A percentile compares a stretch with the other conserved stretches of the same genome.
Evolutionary conservation across 2,797 vertebrate genomes (phyloP).

Genomic region (Thamnophis elegans): DNA sequence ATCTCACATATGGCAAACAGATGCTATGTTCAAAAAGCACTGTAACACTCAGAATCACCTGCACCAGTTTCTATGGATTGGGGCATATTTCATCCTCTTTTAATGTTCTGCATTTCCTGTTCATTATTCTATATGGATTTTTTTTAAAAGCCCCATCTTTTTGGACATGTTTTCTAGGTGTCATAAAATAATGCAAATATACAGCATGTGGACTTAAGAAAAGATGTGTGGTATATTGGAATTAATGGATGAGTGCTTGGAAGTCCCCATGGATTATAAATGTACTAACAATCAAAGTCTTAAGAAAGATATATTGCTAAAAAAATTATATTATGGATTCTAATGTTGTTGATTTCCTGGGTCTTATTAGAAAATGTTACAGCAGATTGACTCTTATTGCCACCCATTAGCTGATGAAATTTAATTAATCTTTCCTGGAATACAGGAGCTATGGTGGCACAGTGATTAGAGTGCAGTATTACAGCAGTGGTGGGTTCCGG

Average conservation of each 20-base stretch:
- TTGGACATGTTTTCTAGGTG: slow-evolving; percentile 13
- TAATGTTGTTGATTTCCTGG: not conserved
- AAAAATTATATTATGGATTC: not conserved
- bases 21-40: not conserved
- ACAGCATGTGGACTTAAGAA: not conserved
- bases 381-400: not conserved
- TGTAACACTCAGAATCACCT: not conserved
- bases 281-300: not conserved
- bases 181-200: not conserved
- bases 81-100: not conserved
- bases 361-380: not conserved
- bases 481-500: not conserved
- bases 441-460: not conserved
- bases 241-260: not conserved
- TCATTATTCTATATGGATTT: not conserved
- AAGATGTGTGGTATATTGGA: not conserved
- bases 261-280: not conserved
- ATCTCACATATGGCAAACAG: not conserved
- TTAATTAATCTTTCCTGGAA: not conserved
- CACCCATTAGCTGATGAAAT: not conserved
- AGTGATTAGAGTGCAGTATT: not conserved
- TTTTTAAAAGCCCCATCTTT: not conserved
- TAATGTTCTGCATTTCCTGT: not conserved
- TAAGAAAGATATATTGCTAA: not conserved
- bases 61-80: not conserved